Base-by-base conservation (phyloP, 2,113 vertebrate genomes). In the Chamaea fasciata region DNA sequence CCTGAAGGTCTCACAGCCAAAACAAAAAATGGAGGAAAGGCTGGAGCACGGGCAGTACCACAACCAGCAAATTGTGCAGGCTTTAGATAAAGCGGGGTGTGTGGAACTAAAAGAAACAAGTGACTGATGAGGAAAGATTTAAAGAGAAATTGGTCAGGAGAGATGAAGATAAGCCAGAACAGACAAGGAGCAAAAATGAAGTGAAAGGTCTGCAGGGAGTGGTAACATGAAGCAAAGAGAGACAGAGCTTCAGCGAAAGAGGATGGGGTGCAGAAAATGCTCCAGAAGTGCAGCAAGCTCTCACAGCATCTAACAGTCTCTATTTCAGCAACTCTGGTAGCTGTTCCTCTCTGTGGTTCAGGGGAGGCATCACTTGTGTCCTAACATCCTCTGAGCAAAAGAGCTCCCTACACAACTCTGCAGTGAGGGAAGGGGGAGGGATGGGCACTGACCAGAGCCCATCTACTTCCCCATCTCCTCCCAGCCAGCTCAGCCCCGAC, bases 291-390 rank as follows among this genome's bases (percentile, higher is more conserved):
- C 83, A 67, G 52, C 27, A 67, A 88, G 89, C 56, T 95, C 80
- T 74, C 75, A 57, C 30, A 90, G 83, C 39, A 92, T 70, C 89
- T 89, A 93, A 83, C 83, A 94, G 95, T 81, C 90, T 77, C 60
- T 86, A 31, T 93, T 93, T 95, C 94, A 95, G 74, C 87, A 91
- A 89, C 83, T 87, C 83, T 84, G n/a, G 96, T 94, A 96, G 91
- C 91, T 96, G 92, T 95, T 97, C 96, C 96, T 95, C 95, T 97
- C 94, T 95, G 95, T 96, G 95, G 95, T 95, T 97, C 94, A 53
- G 81, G 23, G 37, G 37, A 95, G 87, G 78, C 89, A 96, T 83
- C 62, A 31, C 84, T 95, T 82, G 77, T 89, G 95, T 89, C 91
- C 93, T 76, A 92, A 91, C 91, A 94, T 84, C 87, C 94, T 92